Evolutionary conservation across 2,888 invertebrate genomes (phyloP).

Genomic region (Coenonympha arcania): DNA sequence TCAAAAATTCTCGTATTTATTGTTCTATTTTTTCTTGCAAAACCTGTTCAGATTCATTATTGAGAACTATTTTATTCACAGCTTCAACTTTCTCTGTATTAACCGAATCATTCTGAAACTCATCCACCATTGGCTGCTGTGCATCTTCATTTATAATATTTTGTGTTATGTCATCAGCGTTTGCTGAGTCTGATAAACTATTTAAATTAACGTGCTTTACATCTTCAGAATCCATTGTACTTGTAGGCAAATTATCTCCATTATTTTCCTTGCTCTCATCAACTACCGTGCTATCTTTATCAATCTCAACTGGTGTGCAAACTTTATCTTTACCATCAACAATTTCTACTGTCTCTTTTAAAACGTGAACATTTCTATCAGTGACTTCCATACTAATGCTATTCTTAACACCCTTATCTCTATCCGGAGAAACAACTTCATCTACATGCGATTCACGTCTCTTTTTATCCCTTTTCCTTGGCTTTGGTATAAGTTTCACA

Average conservation of each 20-base stretch:
- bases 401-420: conserved; percentile 54
- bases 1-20: neutral
- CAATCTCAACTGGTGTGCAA: conserved; percentile 24
- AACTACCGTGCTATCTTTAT: conserved; percentile 15
- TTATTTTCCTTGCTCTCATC: conserved; percentile 13
- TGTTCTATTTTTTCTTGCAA: neutral
- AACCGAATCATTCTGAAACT: neutral
- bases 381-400: conserved; percentile 65
- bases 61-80: neutral
- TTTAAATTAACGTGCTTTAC: neutral
- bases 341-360: conserved; percentile 54
- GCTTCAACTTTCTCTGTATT: neutral
- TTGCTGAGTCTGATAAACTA: neutral
- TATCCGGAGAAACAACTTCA: conserved; percentile 44
- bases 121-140: neutral
- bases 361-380: conserved; percentile 51
- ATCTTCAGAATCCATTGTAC: neutral
- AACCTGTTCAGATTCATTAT: neutral
- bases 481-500: conserved; percentile 81
- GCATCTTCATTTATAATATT: conserved; percentile 4
- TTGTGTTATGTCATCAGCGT: conserved; percentile 2
- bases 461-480: conserved; percentile 62
- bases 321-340: conserved; percentile 40
- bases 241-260: conserved; percentile 1
- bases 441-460: conserved; percentile 49